Conservation (phyloP, 37 sponge, comb jelly and placozoan genomes). For the Corticium candelabrum region DNA sequence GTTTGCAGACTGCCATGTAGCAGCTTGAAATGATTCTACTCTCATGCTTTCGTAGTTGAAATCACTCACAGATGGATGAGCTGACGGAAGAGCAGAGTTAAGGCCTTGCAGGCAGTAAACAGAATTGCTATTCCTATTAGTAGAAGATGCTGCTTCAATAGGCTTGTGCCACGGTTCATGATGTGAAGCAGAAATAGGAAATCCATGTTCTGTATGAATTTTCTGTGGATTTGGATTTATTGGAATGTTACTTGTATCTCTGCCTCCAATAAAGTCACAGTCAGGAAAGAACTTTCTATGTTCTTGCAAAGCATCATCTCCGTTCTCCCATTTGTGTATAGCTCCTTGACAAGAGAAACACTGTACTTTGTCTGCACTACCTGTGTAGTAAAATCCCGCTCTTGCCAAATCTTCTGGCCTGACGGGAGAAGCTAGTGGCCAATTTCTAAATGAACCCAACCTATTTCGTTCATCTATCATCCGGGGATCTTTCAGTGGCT, state of each 20-base stretch:
- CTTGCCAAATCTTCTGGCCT: background rate
- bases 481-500: background rate
- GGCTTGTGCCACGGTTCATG: too few species aligned
- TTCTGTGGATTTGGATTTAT: too few species aligned
- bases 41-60: background rate
- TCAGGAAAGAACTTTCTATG: background rate
- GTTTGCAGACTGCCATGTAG: background rate
- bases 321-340: background rate
- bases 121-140: too few species aligned
- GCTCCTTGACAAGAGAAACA: background rate
- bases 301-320: background rate
- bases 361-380: background rate
- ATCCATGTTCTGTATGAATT: too few species aligned
- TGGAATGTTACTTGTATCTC: too few species aligned
- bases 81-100: too few species aligned
- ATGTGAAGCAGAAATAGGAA: too few species aligned
- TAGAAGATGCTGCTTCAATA: too few species aligned
- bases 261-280: background rate
- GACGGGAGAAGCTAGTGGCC: background rate
- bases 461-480: background rate
- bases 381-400: background rate
- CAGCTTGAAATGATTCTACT: background rate
- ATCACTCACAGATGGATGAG: background rate
- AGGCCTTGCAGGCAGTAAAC: too few species aligned
- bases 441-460: background rate